A percentile compares a stretch with the other conserved stretches of the same genome.
These are phyloP conservation scores for Geotria australis DNA, from an alignment of 2,797 vertebrate genomes.

Conservation along the genomic window DNA sequence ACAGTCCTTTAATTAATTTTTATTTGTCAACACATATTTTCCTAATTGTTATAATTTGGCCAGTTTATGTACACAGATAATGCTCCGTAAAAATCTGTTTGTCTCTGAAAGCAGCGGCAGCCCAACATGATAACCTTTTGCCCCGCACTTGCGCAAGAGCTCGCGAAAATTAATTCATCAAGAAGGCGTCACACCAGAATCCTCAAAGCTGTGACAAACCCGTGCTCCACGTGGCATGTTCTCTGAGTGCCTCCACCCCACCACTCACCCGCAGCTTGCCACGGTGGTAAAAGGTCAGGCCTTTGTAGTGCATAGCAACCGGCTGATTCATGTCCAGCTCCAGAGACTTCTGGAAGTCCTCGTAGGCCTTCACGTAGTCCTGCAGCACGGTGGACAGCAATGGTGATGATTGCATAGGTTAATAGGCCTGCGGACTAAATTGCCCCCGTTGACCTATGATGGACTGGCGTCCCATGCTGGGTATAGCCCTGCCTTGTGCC, in stretches of 20 bases:
- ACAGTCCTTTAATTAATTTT: too few relatives aligned
- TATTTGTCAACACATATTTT: too few relatives aligned
- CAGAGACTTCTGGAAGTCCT: slow-evolving; percentile 71
- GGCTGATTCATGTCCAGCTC: slow-evolving; percentile 85
- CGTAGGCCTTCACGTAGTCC: slow-evolving; percentile 75
- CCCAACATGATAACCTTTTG: neutral
- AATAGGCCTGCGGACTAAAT: too few relatives aligned
- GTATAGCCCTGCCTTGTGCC: too few relatives aligned
- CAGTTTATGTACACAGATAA: too few relatives aligned
- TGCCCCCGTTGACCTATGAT: too few relatives aligned
- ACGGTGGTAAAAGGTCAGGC: slow-evolving; percentile 87
- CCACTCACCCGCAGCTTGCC: slow-evolving; percentile 58
- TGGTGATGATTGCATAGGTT: too few relatives aligned
- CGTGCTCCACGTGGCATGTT: neutral
- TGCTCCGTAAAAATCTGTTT: neutral
- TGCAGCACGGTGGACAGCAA: slow-evolving; percentile 5
- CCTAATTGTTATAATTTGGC: too few relatives aligned
- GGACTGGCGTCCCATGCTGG: too few relatives aligned
- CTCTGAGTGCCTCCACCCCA: neutral
- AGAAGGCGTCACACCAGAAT: too few relatives aligned
- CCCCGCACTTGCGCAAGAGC: neutral
- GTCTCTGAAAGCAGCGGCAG: neutral
- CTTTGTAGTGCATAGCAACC: slow-evolving; percentile 87
- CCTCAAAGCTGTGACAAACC: too few relatives aligned
- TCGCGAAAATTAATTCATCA: neutral